These are phyloP conservation scores for Bubo blakistoni DNA, from an alignment of 2,113 vertebrate species.

Conservation along the genomic window DNA sequence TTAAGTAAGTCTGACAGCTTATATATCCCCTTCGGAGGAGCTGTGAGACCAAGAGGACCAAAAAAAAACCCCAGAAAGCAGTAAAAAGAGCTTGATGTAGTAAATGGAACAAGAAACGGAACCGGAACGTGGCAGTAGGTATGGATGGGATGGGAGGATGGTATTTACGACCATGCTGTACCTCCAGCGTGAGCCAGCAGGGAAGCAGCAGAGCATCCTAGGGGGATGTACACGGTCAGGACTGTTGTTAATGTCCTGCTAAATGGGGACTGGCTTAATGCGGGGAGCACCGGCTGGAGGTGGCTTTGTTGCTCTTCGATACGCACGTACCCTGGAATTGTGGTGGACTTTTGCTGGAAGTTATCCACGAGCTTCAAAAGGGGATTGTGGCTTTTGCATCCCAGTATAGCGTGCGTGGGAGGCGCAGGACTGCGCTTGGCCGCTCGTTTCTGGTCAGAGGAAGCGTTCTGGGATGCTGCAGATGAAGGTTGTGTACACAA, in stretches of 20 bases:
- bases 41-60: background rate
- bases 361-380: fast-evolving
- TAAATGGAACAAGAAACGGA: fast-evolving
- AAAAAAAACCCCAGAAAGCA: fast-evolving
- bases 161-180: fast-evolving
- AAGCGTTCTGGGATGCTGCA: background rate
- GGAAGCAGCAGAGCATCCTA: background rate
- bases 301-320: background rate
- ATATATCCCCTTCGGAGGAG: background rate
- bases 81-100: background rate
- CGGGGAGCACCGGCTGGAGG: background rate
- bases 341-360: background rate
- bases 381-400: background rate
- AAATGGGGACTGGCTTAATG: fast-evolving
- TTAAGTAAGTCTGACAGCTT: background rate
- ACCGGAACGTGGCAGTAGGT: fast-evolving
- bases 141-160: background rate
- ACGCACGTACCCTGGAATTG: background rate
- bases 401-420: background rate
- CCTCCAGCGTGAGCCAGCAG: background rate
- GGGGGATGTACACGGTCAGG: fast-evolving
- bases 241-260: fast-evolving
- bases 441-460: background rate
- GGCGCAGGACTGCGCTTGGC: fast-evolving
- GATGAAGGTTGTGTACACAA: background rate